A percentile compares a stretch with the other conserved stretches of the same genome.
These are phyloP conservation scores for Mythimna loreyi DNA, from an alignment of 2,888 invertebrate species.

Conservation along the genomic window DNA sequence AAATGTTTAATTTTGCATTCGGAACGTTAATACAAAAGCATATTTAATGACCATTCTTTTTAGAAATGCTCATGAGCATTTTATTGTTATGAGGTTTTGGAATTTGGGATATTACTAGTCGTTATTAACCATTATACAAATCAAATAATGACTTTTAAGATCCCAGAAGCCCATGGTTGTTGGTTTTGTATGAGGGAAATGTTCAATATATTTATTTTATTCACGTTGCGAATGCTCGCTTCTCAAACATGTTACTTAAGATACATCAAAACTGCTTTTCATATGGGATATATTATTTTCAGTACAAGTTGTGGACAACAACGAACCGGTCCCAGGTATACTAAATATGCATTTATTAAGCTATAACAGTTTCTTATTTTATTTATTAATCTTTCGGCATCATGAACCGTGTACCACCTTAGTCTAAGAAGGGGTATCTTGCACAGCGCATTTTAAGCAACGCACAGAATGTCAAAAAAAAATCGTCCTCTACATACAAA, in stretches of 20 bases:
- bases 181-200: not conserved
- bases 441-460: not conserved
- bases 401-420: not conserved
- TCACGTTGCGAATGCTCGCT: slow-evolving; percentile 6
- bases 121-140: too few relatives aligned
- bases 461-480: not conserved
- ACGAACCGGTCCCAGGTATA: not conserved
- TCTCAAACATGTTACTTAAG: not conserved
- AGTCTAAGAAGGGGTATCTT: slow-evolving; percentile 2
- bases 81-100: too few relatives aligned
- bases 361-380: not conserved
- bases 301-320: slow-evolving; percentile 2
- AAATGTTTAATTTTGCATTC: slow-evolving; percentile 6
- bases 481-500: too few relatives aligned
- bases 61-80: too few relatives aligned
- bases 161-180: too few relatives aligned
- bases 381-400: not conserved
- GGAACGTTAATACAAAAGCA: slow-evolving; percentile 12
- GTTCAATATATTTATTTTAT: not conserved
- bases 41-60: too few relatives aligned
- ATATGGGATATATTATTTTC: slow-evolving; percentile 3
- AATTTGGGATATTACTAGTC: too few relatives aligned
- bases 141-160: too few relatives aligned
- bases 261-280: slow-evolving; percentile 4
- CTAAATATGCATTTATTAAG: too few relatives aligned